Base-by-base conservation (phyloP, 1,140 invertebrate genomes). In the Tribolium madens region DNA sequence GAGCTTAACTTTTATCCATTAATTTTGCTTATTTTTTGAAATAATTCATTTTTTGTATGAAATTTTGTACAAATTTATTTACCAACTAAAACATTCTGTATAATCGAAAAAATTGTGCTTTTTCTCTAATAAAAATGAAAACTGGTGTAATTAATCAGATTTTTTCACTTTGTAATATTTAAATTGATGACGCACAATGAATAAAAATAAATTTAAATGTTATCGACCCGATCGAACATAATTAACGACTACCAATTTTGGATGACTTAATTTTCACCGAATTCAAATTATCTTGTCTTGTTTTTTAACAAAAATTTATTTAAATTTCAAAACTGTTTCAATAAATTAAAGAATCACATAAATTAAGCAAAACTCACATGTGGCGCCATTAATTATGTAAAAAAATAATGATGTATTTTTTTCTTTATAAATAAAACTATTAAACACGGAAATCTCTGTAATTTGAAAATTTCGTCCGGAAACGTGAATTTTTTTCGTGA, bases 401-500 rank as follows among this genome's bases (percentile, higher is more conserved):
- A 57, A 18, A 5, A 18, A 12, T 17, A 18, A 15, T 57, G 0
- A 52, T 15, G 21, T 42, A n/a, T n/a, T n/a, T n/a, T n/a, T n/a
- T n/a, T n/a, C n/a, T n/a, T n/a, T n/a, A n/a, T n/a, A 2, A 57
- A 26, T 57, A 21, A 21, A 18, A 42, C 36, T 9, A 42, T 42
- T 26, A 3, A 5, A 26, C 21, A 5, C 21, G 21, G 21, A 26
- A 26, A 42, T 42, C 7, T 42, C 36, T 42, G 4, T 42, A 42
- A 26, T 26, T 26, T 26, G n/a, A n/a, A n/a, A n/a, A n/a, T n/a
- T n/a, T n/a, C n/a, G n/a, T 21, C 17, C 53, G 53, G 53, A 26
- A 21, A 13, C 21, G 53, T 60, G 53, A 60, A 64, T 64, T 64
- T 64, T 64, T 33, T 26, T 13, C 57, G 53, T 60, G 57, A 64